Evolutionary conservation across 2,888 invertebrate genomes (phyloP).

Genomic region (Microctonus brassicae): DNA sequence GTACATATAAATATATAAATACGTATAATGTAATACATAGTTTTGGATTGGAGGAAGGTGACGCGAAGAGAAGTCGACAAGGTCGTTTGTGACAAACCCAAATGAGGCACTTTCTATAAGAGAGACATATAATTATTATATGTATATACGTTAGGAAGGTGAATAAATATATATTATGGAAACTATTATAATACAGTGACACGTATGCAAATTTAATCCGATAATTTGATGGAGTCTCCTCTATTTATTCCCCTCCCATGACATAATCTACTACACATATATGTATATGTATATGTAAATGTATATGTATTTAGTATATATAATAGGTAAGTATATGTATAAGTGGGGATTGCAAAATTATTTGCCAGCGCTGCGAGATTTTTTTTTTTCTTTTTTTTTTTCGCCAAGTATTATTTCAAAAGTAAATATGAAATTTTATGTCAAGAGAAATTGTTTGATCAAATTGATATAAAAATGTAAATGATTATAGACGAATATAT

Average conservation of each 20-base stretch:
- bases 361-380: neutral
- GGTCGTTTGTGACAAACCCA: constrained; percentile 31
- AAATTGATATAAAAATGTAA: constrained; percentile 9
- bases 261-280: too few species aligned
- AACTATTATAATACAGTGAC: neutral
- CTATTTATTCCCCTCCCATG: too few species aligned
- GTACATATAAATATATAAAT: too few species aligned
- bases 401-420: neutral
- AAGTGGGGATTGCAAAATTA: neutral
- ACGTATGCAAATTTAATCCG: neutral
- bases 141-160: neutral
- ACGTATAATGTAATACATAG: too few species aligned
- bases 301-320: neutral
- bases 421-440: neutral
- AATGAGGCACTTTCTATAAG: constrained; percentile 36
- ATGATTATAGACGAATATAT: neutral
- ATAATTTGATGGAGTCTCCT: neutral
- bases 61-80: constrained; percentile 24
- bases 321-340: neutral
- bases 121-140: neutral
- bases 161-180: neutral
- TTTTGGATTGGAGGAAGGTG: neutral
- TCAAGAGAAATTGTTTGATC: constrained; percentile 3
- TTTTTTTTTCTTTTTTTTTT: neutral
- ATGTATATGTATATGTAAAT: too few species aligned